Percentiles rank a stretch among this genome's conserved stretches.
phyloP scores from a whole-genome alignment of 2,888 invertebrate species.

The Disparrhopalites patrizii region DNA sequence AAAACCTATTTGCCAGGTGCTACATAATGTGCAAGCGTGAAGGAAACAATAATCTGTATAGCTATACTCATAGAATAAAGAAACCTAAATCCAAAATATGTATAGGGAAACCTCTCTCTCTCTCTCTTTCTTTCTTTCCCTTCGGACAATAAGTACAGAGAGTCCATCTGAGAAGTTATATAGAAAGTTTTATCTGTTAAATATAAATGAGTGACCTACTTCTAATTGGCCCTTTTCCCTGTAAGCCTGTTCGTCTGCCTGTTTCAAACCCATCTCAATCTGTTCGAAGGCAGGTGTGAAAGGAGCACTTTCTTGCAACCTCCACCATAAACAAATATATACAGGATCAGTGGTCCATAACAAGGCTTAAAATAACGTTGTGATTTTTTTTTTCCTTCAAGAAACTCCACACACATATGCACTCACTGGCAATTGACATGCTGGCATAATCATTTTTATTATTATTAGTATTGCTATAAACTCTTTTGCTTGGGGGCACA shows the following conservation, averaged over 20 bases:
- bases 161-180: background rate
- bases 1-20: too few relatives aligned
- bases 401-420: too few relatives aligned
- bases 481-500: too few relatives aligned
- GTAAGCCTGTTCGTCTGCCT: background rate
- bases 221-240: background rate
- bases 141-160: background rate
- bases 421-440: too few relatives aligned
- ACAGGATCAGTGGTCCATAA: too few relatives aligned
- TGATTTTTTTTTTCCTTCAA: too few relatives aligned
- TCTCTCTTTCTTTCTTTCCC: background rate
- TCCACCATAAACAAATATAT: background rate
- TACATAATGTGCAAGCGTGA: background rate
- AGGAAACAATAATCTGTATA: too few relatives aligned
- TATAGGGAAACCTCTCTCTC: background rate
- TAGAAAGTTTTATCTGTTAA: too few relatives aligned
- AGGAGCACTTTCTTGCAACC: background rate
- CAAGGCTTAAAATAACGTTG: too few relatives aligned
- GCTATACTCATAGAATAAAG: slow-evolving; percentile 2
- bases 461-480: too few relatives aligned
- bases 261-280: background rate
- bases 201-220: slow-evolving; percentile 1
- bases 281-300: background rate
- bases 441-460: too few relatives aligned
- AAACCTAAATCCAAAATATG: background rate